These are phyloP conservation scores for Clavelina lepadiformis DNA, from an alignment of 23 tunicate genomes.

Conservation along the genomic window DNA sequence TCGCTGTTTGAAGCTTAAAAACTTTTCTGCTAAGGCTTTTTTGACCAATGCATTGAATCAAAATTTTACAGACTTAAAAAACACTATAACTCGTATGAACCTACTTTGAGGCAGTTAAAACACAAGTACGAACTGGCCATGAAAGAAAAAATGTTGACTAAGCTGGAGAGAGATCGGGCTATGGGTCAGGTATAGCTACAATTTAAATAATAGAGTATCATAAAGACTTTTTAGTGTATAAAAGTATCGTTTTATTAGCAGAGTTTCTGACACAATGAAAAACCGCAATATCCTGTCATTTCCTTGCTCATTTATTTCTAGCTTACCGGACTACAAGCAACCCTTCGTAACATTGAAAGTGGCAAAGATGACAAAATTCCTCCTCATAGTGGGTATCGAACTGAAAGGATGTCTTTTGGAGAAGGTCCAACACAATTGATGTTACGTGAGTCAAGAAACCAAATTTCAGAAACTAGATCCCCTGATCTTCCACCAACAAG, in stretches of 20 bases:
- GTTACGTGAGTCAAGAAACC: constrained; percentile 47
- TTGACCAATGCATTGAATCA: background rate
- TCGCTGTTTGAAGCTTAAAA: background rate
- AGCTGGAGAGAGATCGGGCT: constrained; percentile 84
- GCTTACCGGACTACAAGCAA: constrained; percentile 88
- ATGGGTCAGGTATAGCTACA: constrained; percentile 89
- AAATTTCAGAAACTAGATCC: too few relatives aligned
- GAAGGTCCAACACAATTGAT: constrained; percentile 74
- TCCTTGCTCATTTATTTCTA: background rate
- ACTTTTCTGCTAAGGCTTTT: background rate
- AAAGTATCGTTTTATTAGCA: background rate
- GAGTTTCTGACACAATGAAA: background rate
- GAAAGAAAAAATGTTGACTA: constrained; percentile 93
- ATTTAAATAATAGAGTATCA: too few relatives aligned
- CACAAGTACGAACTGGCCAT: constrained; percentile 82
- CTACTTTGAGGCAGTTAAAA: constrained; percentile 70
- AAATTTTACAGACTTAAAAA: constrained; percentile 59
- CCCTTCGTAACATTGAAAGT: constrained; percentile 63
- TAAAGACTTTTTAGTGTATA: too few relatives aligned
- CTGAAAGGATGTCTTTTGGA: constrained; percentile 15
- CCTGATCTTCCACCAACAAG: too few relatives aligned
- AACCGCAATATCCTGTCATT: too few relatives aligned
- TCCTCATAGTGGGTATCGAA: constrained; percentile 66
- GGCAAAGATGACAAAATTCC: constrained; percentile 72
- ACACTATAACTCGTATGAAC: constrained; percentile 84